Conservation (phyloP, 1,140 invertebrate genomes). For the Chironomus tepperi region DNA sequence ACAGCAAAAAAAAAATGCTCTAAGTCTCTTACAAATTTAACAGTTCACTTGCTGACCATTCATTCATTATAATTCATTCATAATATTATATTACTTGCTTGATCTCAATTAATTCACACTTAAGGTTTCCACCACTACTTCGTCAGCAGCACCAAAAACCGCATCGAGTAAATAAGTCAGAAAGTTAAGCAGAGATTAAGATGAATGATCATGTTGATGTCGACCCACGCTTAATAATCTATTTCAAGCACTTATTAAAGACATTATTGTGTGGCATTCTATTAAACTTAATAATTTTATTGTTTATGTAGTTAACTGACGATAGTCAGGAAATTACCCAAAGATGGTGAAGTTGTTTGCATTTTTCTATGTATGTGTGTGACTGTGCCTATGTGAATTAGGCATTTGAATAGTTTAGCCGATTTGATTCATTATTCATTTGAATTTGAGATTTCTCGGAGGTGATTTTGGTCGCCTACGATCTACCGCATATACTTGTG, state of each 20-base stretch:
- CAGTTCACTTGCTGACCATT: constrained; percentile 6
- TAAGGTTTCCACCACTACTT: background rate
- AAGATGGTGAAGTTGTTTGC: background rate
- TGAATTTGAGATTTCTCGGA: too few relatives aligned
- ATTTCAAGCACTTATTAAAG: background rate
- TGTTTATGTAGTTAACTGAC: too few relatives aligned
- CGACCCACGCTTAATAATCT: background rate
- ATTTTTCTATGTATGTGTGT: background rate
- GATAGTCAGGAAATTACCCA: constrained; percentile 14
- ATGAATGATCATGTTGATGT: constrained; percentile 6
- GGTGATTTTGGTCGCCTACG: too few relatives aligned
- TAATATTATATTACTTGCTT: too few relatives aligned
- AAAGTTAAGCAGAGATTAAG: background rate
- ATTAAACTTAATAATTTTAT: background rate
- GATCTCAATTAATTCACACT: constrained; percentile 1
- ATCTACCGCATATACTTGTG: too few relatives aligned
- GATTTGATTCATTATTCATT: too few relatives aligned
- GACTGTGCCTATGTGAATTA: background rate
- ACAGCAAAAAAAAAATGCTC: background rate
- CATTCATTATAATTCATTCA: constrained; percentile 9
- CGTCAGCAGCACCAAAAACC: background rate
- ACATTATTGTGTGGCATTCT: background rate
- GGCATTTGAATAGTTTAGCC: too few relatives aligned
- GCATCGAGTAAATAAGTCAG: background rate
- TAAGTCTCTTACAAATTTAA: background rate